phyloP scores from a whole-genome alignment of 2,888 invertebrate species.

The Brenthis daphne region DNA sequence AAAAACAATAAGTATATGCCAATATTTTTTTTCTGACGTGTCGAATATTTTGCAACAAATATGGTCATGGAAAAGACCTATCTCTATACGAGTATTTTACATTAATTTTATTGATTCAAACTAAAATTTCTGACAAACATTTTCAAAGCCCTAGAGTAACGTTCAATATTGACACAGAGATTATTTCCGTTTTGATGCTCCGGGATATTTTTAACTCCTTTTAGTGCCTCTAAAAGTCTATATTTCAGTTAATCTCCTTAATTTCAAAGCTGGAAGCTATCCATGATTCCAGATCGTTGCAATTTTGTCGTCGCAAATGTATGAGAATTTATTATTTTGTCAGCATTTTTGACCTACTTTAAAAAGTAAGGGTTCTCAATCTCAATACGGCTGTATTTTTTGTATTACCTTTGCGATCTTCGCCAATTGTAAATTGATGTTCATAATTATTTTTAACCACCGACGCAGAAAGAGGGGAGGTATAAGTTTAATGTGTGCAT shows the following conservation, averaged over 20 bases:
- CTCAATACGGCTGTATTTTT: no score
- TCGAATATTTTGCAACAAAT: no score
- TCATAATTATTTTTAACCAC: no score
- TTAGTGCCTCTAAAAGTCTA: constrained; percentile 11
- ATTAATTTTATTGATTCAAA: no score
- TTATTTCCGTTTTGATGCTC: background rate
- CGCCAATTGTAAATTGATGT: no score
- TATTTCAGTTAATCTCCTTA: constrained; percentile 3
- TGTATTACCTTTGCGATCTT: no score
- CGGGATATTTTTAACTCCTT: background rate
- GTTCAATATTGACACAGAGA: background rate
- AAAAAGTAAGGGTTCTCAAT: no score
- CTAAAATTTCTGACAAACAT: background rate
- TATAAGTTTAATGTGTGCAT: background rate
- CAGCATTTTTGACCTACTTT: background rate
- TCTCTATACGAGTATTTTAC: no score
- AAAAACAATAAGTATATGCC: no score
- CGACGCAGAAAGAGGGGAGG: no score
- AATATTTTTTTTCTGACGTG: no score
- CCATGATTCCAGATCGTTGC: constrained; percentile 4
- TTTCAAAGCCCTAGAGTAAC: background rate
- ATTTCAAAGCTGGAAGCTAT: constrained; percentile 2
- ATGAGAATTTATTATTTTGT: background rate
- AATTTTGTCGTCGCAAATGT: background rate
- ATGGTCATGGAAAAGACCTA: no score